Conservation (phyloP, 2,113 vertebrate species). For the Crotophaga sulcirostris region DNA sequence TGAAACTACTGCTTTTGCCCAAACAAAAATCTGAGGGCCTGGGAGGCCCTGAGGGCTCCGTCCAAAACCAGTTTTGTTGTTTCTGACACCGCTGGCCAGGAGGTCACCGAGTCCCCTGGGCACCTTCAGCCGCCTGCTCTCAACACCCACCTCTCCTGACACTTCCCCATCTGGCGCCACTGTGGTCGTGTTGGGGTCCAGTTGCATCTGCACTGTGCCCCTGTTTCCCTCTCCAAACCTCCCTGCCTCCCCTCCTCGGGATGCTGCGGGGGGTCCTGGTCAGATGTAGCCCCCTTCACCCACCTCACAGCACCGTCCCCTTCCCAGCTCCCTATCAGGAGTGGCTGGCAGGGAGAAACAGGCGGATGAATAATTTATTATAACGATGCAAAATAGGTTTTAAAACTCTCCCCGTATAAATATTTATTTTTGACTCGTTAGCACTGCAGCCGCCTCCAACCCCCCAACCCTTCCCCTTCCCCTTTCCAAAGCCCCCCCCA, state of each 20-base stretch:
- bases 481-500: neutral
- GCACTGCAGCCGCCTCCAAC: neutral
- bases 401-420: slow-evolving; percentile 67
- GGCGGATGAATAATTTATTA: slow-evolving; percentile 75
- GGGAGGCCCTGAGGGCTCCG: neutral
- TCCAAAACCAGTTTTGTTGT: rapidly evolving
- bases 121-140: neutral
- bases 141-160: neutral
- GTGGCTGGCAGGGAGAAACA: neutral
- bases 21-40: neutral
- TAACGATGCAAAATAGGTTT: slow-evolving; percentile 60
- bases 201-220: neutral
- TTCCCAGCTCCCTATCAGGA: neutral
- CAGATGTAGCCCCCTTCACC: neutral
- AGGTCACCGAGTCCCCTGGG: neutral
- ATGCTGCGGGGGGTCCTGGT: neutral
- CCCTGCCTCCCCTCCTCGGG: neutral
- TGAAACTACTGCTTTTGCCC: neutral
- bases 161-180: neutral
- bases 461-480: neutral
- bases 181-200: rapidly evolving
- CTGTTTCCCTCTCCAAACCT: neutral
- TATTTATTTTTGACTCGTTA: slow-evolving; percentile 71
- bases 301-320: neutral
- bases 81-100: neutral